Conservation (phyloP, 30 jellyfish, hydroid and myxozoan genomes). For the Hydractinia echinata region DNA sequence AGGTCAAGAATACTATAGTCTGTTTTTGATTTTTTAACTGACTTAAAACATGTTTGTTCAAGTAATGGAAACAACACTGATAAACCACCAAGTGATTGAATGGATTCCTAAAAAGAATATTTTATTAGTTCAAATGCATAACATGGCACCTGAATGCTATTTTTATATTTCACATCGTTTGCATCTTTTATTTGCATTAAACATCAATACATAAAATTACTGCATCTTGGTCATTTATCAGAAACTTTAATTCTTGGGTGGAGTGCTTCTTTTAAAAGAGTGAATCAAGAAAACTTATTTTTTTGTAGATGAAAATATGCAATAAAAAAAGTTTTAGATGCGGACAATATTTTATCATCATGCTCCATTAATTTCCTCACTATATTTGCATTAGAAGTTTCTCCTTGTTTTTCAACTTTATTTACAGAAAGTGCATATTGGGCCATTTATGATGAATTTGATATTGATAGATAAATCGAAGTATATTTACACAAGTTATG, state of each 20-base stretch:
- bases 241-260: not conserved
- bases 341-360: too few relatives aligned
- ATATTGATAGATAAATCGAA: not conserved
- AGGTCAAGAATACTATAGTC: not conserved
- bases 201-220: not conserved
- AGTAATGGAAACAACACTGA: constrained; percentile 77
- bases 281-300: too few relatives aligned
- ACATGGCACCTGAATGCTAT: too few relatives aligned
- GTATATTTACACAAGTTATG: not conserved
- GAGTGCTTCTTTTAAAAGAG: too few relatives aligned
- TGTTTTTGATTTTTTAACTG: constrained; percentile 18
- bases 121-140: not conserved
- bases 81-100: constrained; percentile 89
- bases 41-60: constrained; percentile 57
- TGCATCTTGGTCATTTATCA: not conserved
- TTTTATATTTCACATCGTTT: not conserved
- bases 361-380: too few relatives aligned
- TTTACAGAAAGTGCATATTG: too few relatives aligned
- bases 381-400: too few relatives aligned
- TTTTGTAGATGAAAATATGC: too few relatives aligned
- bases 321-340: too few relatives aligned
- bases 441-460: too few relatives aligned
- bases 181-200: not conserved
- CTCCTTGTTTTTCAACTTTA: too few relatives aligned
- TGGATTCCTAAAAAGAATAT: constrained; percentile 48